Base-by-base conservation (phyloP, 1,140 invertebrate species). In the Pachypeltis micranthus region DNA sequence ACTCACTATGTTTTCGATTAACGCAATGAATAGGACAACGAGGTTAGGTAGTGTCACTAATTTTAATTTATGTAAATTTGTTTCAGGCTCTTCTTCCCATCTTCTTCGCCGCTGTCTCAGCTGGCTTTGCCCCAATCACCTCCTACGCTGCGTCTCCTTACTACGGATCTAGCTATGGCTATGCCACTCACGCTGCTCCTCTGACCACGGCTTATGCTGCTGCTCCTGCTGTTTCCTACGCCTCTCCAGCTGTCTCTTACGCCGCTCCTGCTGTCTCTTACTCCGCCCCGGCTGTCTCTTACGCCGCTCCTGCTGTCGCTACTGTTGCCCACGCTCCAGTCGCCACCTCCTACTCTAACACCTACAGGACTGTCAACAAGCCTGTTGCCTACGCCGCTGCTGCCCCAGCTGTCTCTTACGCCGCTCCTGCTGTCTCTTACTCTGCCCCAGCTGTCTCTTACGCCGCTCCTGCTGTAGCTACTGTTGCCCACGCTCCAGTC, bases 351-450 rank as follows among this genome's bases (percentile, higher is more conserved):
- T 59, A 59, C 26, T 59, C 57, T 3, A 59, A 59, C 57, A 23
- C 26, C 57, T 59, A 59, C 57, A 59, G 57, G 27, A 59, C 57
- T n/a, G 57, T 59, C 26, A 27, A 59, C 27, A 59, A 59, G 57
- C 57, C 57, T 3, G 57, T 59, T 16, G 57, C 57, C 4, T 24
- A 24, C 25, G 34, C 34, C 54, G 54, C 54, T 25, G 54, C 54
- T 25, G 26, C 57, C 16, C 26, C 29, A 16, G 57, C 57, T 31
- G 29, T 31, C n/a, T 29, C 57, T 23, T 59, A 59, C 57, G 26
- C 57, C 26, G 57, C 57, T 31, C 26, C 57, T 28, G 27, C 57
- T 23, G 29, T 31, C 27, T 28, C 57, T 28, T 28, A 28, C 57
- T 26, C 57, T 19, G 29, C 57, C 28, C 26, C 57, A 26, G 26